These are phyloP conservation scores for Fistularia commersonii DNA, from an alignment of 2,797 vertebrate genomes.

Conservation along the genomic window DNA sequence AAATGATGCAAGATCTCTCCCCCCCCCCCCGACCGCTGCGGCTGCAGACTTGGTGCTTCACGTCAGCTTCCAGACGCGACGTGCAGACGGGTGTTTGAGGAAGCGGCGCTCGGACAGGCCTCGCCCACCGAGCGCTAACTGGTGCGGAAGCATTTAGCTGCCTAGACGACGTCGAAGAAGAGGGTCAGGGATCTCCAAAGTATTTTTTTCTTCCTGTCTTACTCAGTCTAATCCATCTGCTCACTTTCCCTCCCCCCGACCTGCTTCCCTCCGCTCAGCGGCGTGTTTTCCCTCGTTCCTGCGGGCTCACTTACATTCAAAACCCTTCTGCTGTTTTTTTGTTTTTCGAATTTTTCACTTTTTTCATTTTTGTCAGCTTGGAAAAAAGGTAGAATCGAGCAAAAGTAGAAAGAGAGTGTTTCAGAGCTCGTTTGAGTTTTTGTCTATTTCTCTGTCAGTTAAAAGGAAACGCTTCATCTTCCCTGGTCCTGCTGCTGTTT, in stretches of 20 bases:
- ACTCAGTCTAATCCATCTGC: conserved; percentile 19
- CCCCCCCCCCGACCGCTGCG: background rate
- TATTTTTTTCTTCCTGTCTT: conserved; percentile 27
- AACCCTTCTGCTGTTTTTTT: background rate
- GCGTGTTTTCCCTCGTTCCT: background rate
- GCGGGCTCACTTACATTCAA: too few species aligned
- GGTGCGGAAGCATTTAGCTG: conserved; percentile 70
- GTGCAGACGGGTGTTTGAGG: conserved; percentile 10
- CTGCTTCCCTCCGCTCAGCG: conserved; percentile 1
- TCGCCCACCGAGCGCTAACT: conserved; percentile 42
- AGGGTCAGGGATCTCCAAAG: conserved; percentile 8
- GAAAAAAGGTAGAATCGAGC: too few species aligned
- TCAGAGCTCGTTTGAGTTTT: too few species aligned
- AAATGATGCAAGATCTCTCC: too few species aligned
- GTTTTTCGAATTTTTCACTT: background rate
- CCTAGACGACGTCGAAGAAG: conserved; percentile 36
- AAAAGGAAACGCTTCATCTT: background rate
- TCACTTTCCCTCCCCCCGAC: conserved; percentile 17
- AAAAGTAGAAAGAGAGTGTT: too few species aligned
- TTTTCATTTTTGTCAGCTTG: too few species aligned
- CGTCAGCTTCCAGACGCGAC: conserved; percentile 16
- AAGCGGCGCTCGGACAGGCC: conserved; percentile 42
- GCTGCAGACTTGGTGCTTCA: conserved; percentile 9
- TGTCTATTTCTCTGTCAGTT: background rate
- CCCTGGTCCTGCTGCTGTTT: conserved; percentile 17